Percentiles rank a stretch among this genome's conserved stretches.
Conservation (phyloP, 2,888 invertebrate genomes). For the Crepidodera aurea region DNA sequence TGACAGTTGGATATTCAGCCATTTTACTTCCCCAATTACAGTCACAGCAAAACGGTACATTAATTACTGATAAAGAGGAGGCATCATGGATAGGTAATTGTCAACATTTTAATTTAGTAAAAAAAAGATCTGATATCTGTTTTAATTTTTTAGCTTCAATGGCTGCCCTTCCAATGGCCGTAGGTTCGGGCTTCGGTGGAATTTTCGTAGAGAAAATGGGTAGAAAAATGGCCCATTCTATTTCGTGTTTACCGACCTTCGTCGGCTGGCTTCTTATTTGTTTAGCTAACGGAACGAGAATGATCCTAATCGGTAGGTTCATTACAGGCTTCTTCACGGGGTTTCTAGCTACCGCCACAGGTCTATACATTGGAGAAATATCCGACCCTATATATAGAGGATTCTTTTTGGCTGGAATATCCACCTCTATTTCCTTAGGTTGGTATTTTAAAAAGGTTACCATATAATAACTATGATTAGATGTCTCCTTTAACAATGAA, state of each 20-base stretch:
- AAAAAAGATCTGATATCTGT: no score
- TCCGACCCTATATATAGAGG: conserved; percentile 71
- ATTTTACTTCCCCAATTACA: conserved; percentile 69
- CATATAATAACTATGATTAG: no score
- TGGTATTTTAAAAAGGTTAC: not conserved
- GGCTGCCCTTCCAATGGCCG: conserved; percentile 71
- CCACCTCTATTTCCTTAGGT: conserved; percentile 37
- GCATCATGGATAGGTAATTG: conserved; percentile 70
- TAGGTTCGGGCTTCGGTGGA: conserved; percentile 69
- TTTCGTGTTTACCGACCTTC: conserved; percentile 66
- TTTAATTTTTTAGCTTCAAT: conserved; percentile 68
- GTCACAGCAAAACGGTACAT: conserved; percentile 58
- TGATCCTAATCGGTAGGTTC: conserved; percentile 61
- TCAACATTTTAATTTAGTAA: no score
- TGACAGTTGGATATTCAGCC: conserved; percentile 72
- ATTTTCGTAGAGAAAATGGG: conserved; percentile 70
- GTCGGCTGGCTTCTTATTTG: conserved; percentile 70
- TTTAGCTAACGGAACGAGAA: conserved; percentile 64
- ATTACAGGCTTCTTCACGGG: conserved; percentile 59
- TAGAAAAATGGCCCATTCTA: conserved; percentile 66
- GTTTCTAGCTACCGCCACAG: conserved; percentile 61
- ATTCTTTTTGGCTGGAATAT: conserved; percentile 51
- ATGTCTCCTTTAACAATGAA: no score
- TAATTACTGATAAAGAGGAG: conserved; percentile 63
- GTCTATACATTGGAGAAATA: conserved; percentile 54